Evolutionary conservation across 2,888 invertebrate genomes (phyloP).

Genomic region (Cataglyphis livida): DNA sequence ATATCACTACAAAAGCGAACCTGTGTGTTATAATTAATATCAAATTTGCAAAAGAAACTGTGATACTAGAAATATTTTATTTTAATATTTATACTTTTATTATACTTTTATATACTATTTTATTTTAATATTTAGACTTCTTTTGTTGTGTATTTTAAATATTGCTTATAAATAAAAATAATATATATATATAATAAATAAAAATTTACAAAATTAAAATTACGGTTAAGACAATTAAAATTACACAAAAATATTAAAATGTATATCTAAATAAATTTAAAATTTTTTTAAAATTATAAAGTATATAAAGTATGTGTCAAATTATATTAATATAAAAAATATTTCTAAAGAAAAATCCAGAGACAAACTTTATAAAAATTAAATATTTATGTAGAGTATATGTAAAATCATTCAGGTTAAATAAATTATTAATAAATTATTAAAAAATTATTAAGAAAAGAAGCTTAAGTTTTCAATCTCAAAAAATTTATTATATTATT

Average conservation of each 20-base stretch:
- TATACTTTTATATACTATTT: not conserved
- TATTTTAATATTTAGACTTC: not conserved
- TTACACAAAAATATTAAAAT: not conserved
- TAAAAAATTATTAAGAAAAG: not conserved
- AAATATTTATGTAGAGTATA: not conserved
- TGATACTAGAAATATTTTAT: not conserved
- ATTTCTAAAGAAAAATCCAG: not conserved
- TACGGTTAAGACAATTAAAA: not conserved
- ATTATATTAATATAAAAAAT: not conserved
- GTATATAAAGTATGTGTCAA: not conserved
- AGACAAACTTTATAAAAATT: not conserved
- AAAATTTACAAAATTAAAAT: not conserved
- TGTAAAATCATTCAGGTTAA: not conserved
- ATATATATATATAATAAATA: not conserved
- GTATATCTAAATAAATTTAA: not conserved
- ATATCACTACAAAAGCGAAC: slow-evolving; percentile 2
- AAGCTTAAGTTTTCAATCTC: not conserved
- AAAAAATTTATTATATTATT: not conserved
- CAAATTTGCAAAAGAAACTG: not conserved
- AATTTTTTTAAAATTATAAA: not conserved
- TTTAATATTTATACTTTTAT: not conserved
- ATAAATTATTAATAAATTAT: not conserved
- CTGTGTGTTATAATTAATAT: not conserved
- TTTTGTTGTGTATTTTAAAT: not conserved
- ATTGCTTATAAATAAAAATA: not conserved